phyloP scores from a whole-genome alignment of 2,113 vertebrate genomes.

The Sinosuthora webbiana region DNA sequence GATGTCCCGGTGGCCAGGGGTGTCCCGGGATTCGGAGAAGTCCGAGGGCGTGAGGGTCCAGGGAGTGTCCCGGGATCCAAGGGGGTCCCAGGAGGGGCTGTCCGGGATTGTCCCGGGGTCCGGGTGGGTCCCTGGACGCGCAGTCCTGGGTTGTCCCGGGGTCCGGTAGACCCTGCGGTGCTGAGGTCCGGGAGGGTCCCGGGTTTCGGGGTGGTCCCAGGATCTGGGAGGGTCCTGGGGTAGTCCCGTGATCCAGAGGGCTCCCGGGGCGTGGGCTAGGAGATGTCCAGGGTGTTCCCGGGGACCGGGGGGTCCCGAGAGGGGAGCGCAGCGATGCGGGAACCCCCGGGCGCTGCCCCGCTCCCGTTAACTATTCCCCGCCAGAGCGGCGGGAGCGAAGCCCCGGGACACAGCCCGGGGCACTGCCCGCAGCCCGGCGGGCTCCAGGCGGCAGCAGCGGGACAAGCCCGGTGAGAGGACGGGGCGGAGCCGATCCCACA shows the following conservation, averaged over 20 bases:
- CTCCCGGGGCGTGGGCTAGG: fast-evolving
- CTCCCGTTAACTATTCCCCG: neutral
- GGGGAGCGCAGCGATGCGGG: neutral
- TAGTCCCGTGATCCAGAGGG: too few relatives aligned
- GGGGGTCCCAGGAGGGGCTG: neutral
- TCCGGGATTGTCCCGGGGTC: neutral
- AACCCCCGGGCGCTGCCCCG: neutral
- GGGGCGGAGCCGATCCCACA: neutral
- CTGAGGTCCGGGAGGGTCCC: neutral
- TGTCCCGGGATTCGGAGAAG: too few relatives aligned
- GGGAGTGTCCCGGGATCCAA: too few relatives aligned
- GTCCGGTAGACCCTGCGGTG: neutral
- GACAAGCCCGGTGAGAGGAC: neutral
- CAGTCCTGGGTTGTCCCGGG: too few relatives aligned
- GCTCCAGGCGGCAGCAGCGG: conserved; percentile 2
- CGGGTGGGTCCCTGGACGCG: neutral
- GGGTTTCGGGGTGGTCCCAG: neutral
- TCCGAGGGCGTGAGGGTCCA: too few relatives aligned
- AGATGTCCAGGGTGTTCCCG: neutral
- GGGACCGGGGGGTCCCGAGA: too few relatives aligned
- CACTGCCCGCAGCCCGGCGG: neutral
- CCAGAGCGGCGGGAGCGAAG: neutral
- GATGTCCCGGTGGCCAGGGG: too few relatives aligned
- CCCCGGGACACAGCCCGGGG: neutral
- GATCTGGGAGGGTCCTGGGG: too few relatives aligned